Base-by-base conservation (phyloP, 2,888 invertebrate species). In the Protonemura montana region DNA sequence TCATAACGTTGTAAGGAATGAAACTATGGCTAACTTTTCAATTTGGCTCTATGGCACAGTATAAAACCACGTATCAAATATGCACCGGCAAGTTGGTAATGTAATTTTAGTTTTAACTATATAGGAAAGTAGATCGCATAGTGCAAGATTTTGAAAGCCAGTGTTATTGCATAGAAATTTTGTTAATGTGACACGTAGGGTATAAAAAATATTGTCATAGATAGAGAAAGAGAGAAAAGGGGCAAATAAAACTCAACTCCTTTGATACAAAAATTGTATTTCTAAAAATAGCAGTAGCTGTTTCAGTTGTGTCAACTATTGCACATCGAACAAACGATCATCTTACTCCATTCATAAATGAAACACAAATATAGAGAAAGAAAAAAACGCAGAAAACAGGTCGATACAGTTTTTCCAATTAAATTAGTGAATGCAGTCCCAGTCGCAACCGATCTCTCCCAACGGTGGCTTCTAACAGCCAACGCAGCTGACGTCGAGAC, bases 61-160 rank as follows among this genome's bases (percentile, higher is more conserved):
- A 59, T 59, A 21, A 59, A 59, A 59, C 59, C 59, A 59, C 59
- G 59, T 59, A 59, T 59, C 59, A 59, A 59, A 59, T 59, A 59
- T 59, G 59, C 59, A 59, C 59, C 59, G 13, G 59, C 59, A 59
- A 59, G 59, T 59, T 59, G 13, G 59, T 59, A 59, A 59, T 59
- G 59, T 59, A 59, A 59, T 59, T 59, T 59, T 59, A 59, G 59
- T 59, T 59, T 59, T 59, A 59, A 59, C 59, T 59, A 59, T 13
- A 41, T 59, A 59, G 35, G 35, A 35, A 59, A 59, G 59, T 59
- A 59, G 59, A 59, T 59, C 59, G 59, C 13, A 35, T 59, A 59
- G 59, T 59, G 59, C 59, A 59, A 59, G 59, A 59, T 59, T 59
- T 59, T 59, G 59, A 59, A 13, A 59, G 3, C 59, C 21, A 10